phyloP scores from a whole-genome alignment of 2,113 vertebrate species.

The Ochotona princeps region DNA sequence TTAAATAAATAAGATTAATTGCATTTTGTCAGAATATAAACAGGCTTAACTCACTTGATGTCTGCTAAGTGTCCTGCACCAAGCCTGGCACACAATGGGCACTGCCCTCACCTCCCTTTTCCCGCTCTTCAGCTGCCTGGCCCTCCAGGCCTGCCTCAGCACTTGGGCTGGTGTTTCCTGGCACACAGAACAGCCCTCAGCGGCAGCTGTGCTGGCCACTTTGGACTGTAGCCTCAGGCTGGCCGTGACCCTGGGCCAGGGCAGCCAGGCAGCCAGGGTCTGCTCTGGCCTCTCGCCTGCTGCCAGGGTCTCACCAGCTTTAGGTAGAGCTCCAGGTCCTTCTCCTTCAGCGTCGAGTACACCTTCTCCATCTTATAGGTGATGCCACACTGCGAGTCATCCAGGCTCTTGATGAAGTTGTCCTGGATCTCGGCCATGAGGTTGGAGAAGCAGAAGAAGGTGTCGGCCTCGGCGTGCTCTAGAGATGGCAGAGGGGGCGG shows the following conservation, averaged over 20 bases:
- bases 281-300: not conserved
- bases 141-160: not conserved
- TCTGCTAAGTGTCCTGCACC: rapidly evolving
- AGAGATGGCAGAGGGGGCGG: not conserved
- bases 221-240: not conserved
- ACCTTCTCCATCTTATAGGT: slow-evolving; percentile 99
- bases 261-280: no score
- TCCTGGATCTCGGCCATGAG: slow-evolving; percentile 99
- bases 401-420: slow-evolving; percentile 99
- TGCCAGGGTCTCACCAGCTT: slow-evolving; percentile 90
- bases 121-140: not conserved
- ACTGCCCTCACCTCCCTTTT: not conserved
- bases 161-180: rapidly evolving
- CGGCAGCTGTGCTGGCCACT: not conserved
- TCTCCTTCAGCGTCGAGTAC: slow-evolving; percentile 95
- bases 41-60: not conserved
- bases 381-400: slow-evolving; percentile 98
- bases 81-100: not conserved
- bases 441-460: slow-evolving; percentile 98
- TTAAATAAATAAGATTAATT: not conserved
- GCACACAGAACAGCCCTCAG: not conserved
- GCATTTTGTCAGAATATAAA: not conserved
- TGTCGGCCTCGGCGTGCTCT: slow-evolving; percentile 98
- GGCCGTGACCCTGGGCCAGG: not conserved
- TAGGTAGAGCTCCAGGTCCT: slow-evolving; percentile 94